Evolutionary conservation across 2,888 invertebrate genomes (phyloP).

Genomic region (Eupelmus urozonus): DNA sequence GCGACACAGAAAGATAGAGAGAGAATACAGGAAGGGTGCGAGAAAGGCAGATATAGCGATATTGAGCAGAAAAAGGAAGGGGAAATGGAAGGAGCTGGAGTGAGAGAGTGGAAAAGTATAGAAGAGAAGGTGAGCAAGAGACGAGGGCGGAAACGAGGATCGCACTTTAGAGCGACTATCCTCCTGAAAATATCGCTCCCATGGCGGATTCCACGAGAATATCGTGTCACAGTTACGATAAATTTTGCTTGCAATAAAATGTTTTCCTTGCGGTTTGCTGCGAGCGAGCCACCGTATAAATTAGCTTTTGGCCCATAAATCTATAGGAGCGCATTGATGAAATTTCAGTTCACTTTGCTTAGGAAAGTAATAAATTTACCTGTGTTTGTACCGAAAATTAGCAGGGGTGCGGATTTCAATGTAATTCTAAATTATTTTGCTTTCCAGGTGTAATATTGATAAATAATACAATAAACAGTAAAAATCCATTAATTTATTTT

Average conservation of each 20-base stretch:
- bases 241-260: slow-evolving; percentile 48
- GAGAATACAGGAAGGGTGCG: background rate
- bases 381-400: background rate
- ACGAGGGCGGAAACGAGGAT: background rate
- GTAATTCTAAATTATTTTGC: no score
- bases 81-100: background rate
- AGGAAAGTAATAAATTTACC: background rate
- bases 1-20: background rate
- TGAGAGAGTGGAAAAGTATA: background rate
- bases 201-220: slow-evolving; percentile 20
- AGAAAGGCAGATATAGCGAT: background rate
- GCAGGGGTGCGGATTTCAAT: background rate
- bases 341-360: background rate
- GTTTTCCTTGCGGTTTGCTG: slow-evolving; percentile 16
- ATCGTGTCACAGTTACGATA: slow-evolving; percentile 34
- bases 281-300: background rate
- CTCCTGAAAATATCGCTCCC: slow-evolving; percentile 42
- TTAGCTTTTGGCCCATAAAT: slow-evolving; percentile 15
- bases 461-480: no score
- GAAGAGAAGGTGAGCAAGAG: background rate
- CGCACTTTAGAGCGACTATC: slow-evolving; percentile 27
- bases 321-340: background rate
- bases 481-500: no score
- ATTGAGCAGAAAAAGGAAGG: background rate
- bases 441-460: no score